Conservation (phyloP, 2,888 invertebrate genomes). For the Agrotis segetum region DNA sequence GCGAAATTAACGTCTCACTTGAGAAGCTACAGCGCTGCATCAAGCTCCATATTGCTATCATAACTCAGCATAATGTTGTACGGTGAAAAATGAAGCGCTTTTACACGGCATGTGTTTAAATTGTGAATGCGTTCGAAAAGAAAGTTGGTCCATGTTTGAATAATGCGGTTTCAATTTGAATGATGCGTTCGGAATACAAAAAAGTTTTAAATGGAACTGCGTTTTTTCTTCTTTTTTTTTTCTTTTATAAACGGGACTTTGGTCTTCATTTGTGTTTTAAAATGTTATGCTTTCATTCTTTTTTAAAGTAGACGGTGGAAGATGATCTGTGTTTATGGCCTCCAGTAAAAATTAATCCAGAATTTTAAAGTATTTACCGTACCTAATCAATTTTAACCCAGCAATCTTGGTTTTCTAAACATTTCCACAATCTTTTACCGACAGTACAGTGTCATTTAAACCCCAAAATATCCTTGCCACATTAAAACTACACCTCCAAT, state of each 20-base stretch:
- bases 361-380: too few relatives aligned
- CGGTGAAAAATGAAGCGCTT: slow-evolving; percentile 36
- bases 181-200: slow-evolving; percentile 37
- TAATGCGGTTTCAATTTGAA: slow-evolving; percentile 47
- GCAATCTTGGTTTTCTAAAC: neutral
- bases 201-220: slow-evolving; percentile 5
- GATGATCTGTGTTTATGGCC: too few relatives aligned
- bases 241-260: slow-evolving; percentile 3
- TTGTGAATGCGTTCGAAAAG: slow-evolving; percentile 41
- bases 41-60: slow-evolving; percentile 49
- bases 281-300: neutral
- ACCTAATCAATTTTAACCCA: neutral
- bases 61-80: slow-evolving; percentile 34
- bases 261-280: neutral
- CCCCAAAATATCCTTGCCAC: neutral
- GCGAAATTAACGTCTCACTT: slow-evolving; percentile 68
- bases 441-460: neutral
- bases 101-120: slow-evolving; percentile 16
- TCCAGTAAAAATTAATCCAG: too few relatives aligned
- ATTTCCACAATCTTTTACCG: neutral
- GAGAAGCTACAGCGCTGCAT: slow-evolving; percentile 56
- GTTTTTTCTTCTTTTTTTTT: neutral
- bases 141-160: slow-evolving; percentile 48
- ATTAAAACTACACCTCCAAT: neutral
- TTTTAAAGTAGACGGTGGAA: neutral